These are phyloP conservation scores for Pseudomyrmex pallidus DNA, from an alignment of 1,140 invertebrate genomes.

Conservation along the genomic window DNA sequence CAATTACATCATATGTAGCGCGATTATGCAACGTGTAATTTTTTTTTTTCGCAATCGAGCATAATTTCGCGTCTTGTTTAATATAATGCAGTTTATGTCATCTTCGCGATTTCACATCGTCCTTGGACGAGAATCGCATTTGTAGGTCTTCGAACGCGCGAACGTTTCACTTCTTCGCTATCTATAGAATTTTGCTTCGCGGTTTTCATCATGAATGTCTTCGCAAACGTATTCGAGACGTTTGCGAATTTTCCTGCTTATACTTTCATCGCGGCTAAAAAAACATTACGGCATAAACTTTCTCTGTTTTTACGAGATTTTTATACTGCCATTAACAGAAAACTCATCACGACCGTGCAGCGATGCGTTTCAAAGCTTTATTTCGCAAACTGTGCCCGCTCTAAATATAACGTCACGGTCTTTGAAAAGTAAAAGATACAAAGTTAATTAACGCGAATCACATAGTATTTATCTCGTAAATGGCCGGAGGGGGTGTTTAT, in stretches of 20 bases:
- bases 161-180: conserved; percentile 34
- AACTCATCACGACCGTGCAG: not conserved
- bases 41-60: not conserved
- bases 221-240: not conserved
- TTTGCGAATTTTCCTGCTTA: conserved; percentile 1
- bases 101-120: not conserved
- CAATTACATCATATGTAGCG: too few relatives aligned
- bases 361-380: not conserved
- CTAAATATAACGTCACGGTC: not conserved
- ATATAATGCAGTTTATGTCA: not conserved
- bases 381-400: not conserved
- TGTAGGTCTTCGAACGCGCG: not conserved
- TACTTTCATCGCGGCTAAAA: not conserved
- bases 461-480: not conserved
- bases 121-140: conserved; percentile 8
- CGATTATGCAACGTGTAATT: not conserved
- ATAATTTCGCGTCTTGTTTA: not conserved
- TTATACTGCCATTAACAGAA: not conserved
- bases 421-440: not conserved
- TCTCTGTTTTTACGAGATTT: not conserved
- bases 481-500: not conserved
- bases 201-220: conserved; percentile 9
- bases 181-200: not conserved
- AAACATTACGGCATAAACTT: not conserved
- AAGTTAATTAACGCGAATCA: conserved; percentile 3